Conservation (phyloP, 2,113 vertebrate species). For the Lucifuga dentata region DNA sequence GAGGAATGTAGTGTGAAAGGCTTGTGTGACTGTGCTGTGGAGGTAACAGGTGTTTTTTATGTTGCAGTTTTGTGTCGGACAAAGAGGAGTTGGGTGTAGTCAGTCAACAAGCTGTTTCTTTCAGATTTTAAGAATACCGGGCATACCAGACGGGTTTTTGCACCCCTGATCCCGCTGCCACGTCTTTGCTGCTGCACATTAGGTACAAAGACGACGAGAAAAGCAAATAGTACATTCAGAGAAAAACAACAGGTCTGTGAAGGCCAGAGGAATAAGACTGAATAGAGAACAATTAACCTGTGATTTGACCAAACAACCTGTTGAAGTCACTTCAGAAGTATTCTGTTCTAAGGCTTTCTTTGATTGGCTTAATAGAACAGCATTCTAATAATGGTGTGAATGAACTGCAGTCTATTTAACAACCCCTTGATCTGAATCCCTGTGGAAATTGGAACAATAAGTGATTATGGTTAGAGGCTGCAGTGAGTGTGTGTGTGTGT, state of each 20-base stretch:
- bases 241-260: not conserved
- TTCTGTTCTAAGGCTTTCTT: not conserved
- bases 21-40: constrained; percentile 12
- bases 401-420: constrained; percentile 33
- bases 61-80: too few relatives aligned
- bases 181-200: constrained; percentile 8
- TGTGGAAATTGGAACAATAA: constrained; percentile 54
- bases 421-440: constrained; percentile 36
- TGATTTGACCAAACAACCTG: not conserved
- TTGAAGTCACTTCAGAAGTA: not conserved
- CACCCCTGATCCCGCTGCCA: not conserved
- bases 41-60: constrained; percentile 2
- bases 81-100: constrained; percentile 20
- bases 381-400: not conserved
- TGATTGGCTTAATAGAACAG: not conserved
- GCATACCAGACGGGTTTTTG: not conserved
- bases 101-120: constrained; percentile 1
- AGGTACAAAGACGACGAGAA: not conserved
- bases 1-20: constrained; percentile 2
- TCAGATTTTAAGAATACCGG: constrained; percentile 6
- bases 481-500: constrained; percentile 36
- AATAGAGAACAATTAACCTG: not conserved
- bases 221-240: not conserved
- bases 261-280: not conserved
- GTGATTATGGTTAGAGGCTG: constrained; percentile 43